phyloP scores from a whole-genome alignment of 2,113 vertebrate genomes.

The Drymodes brunneopygia region DNA sequence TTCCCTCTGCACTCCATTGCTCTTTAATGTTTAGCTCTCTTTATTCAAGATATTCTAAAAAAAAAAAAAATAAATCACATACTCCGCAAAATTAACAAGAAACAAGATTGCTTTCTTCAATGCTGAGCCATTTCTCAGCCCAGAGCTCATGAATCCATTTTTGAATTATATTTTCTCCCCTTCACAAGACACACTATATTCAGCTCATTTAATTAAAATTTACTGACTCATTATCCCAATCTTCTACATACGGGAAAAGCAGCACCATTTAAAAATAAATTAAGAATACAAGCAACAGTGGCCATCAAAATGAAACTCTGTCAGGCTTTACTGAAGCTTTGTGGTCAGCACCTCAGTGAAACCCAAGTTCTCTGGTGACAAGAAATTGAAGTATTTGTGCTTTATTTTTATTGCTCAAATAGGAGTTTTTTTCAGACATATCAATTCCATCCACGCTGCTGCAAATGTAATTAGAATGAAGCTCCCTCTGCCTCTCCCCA shows the following conservation, averaged over 20 bases:
- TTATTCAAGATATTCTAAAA: not conserved
- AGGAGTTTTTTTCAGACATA: not conserved
- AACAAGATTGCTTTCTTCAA: not conserved
- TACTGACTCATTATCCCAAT: slow-evolving; percentile 55
- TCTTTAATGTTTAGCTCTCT: not conserved
- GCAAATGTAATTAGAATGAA: not conserved
- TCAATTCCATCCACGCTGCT: rapidly evolving
- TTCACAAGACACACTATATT: not conserved
- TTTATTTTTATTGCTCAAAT: not conserved
- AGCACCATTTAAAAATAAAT: slow-evolving; percentile 47
- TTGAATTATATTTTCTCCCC: not conserved
- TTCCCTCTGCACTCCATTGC: not conserved
- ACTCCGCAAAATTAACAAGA: not conserved
- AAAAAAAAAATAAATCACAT: not conserved
- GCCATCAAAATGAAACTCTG: not conserved
- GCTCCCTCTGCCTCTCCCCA: not conserved
- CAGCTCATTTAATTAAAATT: slow-evolving; percentile 68
- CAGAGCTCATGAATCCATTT: not conserved
- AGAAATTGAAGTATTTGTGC: not conserved
- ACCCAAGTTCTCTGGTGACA: not conserved
- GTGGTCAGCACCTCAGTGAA: not conserved
- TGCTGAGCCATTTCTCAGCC: not conserved
- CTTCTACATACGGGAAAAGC: not conserved
- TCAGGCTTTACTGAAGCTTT: not conserved
- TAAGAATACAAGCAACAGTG: not conserved